Conservation (phyloP, 2,888 invertebrate species). For the Cataglyphis rosenhaueri region DNA sequence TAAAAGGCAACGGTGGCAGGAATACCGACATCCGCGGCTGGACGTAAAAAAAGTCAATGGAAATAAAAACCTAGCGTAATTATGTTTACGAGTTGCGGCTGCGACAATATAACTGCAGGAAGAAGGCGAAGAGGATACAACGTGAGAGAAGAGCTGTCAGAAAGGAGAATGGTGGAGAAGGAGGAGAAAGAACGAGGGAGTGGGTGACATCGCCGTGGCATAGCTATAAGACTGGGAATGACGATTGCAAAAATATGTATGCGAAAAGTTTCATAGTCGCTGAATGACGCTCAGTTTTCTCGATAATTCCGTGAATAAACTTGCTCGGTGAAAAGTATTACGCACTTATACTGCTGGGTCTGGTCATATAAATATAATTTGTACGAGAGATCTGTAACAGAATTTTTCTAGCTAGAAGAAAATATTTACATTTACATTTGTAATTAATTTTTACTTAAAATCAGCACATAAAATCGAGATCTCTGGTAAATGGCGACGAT, state of each 20-base stretch:
- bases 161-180: not conserved
- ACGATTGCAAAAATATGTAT: conserved; percentile 1
- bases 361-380: not conserved
- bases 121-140: conserved; percentile 59
- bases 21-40: conserved; percentile 63
- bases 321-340: not conserved
- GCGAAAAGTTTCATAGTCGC: conserved; percentile 49
- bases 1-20: conserved; percentile 77
- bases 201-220: conserved; percentile 14
- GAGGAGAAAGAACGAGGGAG: conserved; percentile 5
- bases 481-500: not conserved
- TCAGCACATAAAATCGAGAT: not conserved
- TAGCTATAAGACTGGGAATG: conserved; percentile 41
- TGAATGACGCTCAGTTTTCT: conserved; percentile 31
- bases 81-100: conserved; percentile 79
- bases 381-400: not conserved
- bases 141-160: conserved; percentile 36
- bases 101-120: conserved; percentile 77
- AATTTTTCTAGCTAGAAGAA: not conserved
- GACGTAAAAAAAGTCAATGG: conserved; percentile 57
- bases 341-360: not conserved
- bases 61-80: conserved; percentile 77
- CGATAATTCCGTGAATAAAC: conserved; percentile 22
- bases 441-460: not conserved
- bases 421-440: not conserved